Conservation (phyloP, 2,888 invertebrate species). For the Anthophora plumipes region DNA sequence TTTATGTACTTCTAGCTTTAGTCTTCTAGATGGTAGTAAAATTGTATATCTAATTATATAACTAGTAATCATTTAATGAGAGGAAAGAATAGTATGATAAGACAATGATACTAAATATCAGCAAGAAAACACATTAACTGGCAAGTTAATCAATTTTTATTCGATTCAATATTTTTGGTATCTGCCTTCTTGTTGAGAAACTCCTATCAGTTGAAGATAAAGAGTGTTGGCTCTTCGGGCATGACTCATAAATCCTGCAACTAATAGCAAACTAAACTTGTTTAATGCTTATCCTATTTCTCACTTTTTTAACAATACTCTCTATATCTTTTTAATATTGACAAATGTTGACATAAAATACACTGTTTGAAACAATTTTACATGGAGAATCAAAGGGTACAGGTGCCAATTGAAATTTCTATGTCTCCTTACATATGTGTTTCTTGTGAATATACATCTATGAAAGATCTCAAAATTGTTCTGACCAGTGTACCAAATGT, state of each 20-base stretch:
- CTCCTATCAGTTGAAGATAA: not conserved
- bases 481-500: conserved; percentile 12
- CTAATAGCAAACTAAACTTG: conserved; percentile 34
- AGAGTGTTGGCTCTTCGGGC: conserved; percentile 40
- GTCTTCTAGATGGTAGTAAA: conserved; percentile 44
- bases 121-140: not conserved
- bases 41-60: not conserved
- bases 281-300: conserved; percentile 35
- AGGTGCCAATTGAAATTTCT: too few relatives aligned
- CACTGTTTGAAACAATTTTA: conserved; percentile 24
- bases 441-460: not conserved
- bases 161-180: not conserved
- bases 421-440: too few relatives aligned
- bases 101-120: not conserved
- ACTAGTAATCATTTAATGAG: not conserved
- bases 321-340: conserved; percentile 7
- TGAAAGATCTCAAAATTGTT: not conserved
- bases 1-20: conserved; percentile 34
- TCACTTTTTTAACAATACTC: conserved; percentile 16
- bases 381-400: too few relatives aligned
- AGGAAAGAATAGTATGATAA: not conserved
- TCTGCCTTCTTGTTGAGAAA: not conserved
- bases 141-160: not conserved
- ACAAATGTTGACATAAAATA: not conserved
- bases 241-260: conserved; percentile 48